Base-by-base conservation (phyloP, 1,140 invertebrate species). In the Drosophila navojoa region DNA sequence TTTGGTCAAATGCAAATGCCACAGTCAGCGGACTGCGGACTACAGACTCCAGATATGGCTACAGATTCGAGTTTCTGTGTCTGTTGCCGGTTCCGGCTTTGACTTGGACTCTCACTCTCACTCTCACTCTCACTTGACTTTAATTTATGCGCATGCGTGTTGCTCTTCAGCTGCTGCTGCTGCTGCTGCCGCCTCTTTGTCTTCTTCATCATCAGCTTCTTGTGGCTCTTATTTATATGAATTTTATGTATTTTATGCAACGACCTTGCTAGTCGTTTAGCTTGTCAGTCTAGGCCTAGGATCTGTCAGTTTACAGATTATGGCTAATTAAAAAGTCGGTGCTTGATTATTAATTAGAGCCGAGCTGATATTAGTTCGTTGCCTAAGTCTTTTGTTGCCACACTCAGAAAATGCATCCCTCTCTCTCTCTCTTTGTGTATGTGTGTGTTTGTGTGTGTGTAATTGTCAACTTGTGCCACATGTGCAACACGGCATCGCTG, bases 171-270 rank as follows among this genome's bases (percentile, higher is more conserved):
- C 35, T 81, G 63, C 55, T 3, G 35, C 35, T 38, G 35, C 32
- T 29, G 27, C 27, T 29, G 27, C 27, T 29, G 27, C 27, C 5
- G 27, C 32, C 10, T 7, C 32, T 10, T 10, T 7, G 9, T 35
- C 32, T 35, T 35, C 32, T 35, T 35, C 32, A 13, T 38, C 35
- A 11, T 38, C 35, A 38, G 11, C 35, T 29, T 55, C 16, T 55
- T 53, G 57, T 63, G 45, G 53, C 55, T 69, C 53, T 87, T 87
- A 71, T 86, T 82, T 82, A 87, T 87, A 82, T 69, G 76, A 87
- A 71, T 79, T 86, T 89, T 89, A 86, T 87, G 75, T 87, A 86
- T 86, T 86, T 86, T 86, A 87, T 87, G 82, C 82, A 87, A 87
- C 82, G 82, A 87, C 82, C 82, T 87, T 87, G 82, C 82, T 42